Conservation (phyloP, 2,113 vertebrate genomes). For the Empidonax alnorum region DNA sequence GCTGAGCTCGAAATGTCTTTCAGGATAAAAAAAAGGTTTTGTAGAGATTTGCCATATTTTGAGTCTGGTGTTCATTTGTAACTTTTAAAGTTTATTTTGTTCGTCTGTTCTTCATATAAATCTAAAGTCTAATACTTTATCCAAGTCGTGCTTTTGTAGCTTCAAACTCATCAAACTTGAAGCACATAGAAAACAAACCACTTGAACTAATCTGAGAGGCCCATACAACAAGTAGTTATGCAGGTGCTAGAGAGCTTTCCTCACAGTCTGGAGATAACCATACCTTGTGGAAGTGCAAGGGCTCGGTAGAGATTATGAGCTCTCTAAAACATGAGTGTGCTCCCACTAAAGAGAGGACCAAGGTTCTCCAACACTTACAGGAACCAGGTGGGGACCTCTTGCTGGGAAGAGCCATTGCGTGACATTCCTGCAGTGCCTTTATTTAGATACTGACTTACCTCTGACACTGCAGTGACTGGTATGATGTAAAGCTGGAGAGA, state of each 20-base stretch:
- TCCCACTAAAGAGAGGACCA: neutral
- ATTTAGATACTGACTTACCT: neutral
- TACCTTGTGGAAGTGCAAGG: neutral
- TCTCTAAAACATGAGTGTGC: neutral
- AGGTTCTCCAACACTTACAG: neutral
- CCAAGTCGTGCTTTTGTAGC: neutral
- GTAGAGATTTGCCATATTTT: neutral
- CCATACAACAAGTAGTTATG: rapidly evolving
- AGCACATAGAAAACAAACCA: neutral
- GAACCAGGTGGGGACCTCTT: neutral
- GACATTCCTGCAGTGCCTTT: neutral
- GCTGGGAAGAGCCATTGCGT: neutral
- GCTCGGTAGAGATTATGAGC: neutral
- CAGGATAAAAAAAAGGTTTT: neutral
- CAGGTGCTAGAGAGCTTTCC: neutral
- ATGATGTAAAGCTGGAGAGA: neutral
- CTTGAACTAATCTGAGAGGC: neutral
- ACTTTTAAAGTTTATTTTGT: neutral
- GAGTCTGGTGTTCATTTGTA: neutral
- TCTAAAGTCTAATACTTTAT: neutral
- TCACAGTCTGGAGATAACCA: neutral
- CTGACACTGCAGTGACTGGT: neutral
- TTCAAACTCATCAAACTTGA: neutral
- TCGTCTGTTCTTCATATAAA: neutral
- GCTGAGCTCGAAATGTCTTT: neutral